phyloP scores from a whole-genome alignment of 2,797 vertebrate genomes.

The Eidolon dupreanum region DNA sequence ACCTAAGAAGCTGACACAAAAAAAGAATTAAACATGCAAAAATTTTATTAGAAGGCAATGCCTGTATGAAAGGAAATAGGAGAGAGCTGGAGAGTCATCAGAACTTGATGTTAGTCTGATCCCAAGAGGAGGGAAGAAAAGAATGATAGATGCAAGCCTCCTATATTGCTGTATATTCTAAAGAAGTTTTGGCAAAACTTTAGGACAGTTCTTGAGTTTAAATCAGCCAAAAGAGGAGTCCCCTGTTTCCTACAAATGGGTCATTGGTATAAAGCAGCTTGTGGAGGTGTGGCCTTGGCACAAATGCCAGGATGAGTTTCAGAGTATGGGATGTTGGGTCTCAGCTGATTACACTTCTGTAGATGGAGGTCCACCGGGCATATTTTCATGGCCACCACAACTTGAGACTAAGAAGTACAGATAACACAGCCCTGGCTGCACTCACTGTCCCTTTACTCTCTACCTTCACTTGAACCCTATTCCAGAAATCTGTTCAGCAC shows the following conservation, averaged over 20 bases:
- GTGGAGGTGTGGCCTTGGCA: not conserved
- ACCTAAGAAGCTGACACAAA: not conserved
- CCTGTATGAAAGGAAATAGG: not conserved
- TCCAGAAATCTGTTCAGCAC: not conserved
- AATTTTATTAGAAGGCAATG: not conserved
- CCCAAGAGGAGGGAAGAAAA: not conserved
- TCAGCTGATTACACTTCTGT: not conserved
- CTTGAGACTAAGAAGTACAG: not conserved
- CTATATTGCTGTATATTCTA: not conserved
- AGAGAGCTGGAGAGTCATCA: not conserved
- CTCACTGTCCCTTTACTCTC: not conserved
- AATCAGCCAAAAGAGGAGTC: not conserved
- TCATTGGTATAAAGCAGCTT: not conserved
- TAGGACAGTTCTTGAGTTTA: not conserved
- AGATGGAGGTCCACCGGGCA: not conserved
- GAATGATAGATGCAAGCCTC: not conserved
- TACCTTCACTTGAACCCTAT: not conserved
- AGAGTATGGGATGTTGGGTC: not conserved
- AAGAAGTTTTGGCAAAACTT: not conserved
- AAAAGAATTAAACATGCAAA: not conserved
- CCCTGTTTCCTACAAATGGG: not conserved
- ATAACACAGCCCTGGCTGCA: not conserved
- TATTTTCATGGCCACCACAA: not conserved
- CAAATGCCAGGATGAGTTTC: not conserved
- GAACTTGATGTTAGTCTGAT: not conserved